Evolutionary conservation across 2,888 invertebrate species (phyloP), one percentile per base, ranked within the genome.

Genomic region (Melieria omissa): DNA sequence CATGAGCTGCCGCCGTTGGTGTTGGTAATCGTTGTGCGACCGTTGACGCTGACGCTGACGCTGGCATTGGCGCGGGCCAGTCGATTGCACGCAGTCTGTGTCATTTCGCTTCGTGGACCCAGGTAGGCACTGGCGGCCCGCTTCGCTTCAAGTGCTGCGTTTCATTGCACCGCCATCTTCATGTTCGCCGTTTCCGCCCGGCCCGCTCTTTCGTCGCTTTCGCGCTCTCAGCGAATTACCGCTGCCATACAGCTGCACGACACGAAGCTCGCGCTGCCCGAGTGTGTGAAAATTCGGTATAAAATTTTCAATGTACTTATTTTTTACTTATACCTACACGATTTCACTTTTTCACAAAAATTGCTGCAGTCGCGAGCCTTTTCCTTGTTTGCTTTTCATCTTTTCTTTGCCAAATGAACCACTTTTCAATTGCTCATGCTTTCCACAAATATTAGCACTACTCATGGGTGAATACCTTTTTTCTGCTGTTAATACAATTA

Each of bases 301-400:
- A 65, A 12, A 47, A 57, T 47, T 67, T 58, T 63, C 64, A 63
- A 68, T 68, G 64, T 72, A 58, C 67, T 66, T 71, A 60, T 65
- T 16, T 72, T 64, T 49, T 67, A 63, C 55, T 52, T 73, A 73
- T 75, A 71, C 72, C 68, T 63, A 74, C 71, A 65, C 71, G 65
- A 72, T 68, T 70, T 75, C 66, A 42, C 42, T 29, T 58, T 52
- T 67, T 67, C 67, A 58, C 67, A 49, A n/a, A 57, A 4, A 49
- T 44, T 16, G 6, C 42, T 8, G 67, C 16, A 61, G 67, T 60
- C 67, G 64, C 79, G 80, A 80, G 79, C 9, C 7, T 45, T 65
- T 57, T 12, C 16, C 52, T 14, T 60, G 61, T 29, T 16, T 14
- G 16, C 14, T 14, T 29, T 14, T 29, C 5, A 29, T 29, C 61